A percentile compares a stretch with the other conserved stretches of the same genome.
Conservation (phyloP, 35 echinoderm and acorn worm species). For the Chiridota heheva region DNA sequence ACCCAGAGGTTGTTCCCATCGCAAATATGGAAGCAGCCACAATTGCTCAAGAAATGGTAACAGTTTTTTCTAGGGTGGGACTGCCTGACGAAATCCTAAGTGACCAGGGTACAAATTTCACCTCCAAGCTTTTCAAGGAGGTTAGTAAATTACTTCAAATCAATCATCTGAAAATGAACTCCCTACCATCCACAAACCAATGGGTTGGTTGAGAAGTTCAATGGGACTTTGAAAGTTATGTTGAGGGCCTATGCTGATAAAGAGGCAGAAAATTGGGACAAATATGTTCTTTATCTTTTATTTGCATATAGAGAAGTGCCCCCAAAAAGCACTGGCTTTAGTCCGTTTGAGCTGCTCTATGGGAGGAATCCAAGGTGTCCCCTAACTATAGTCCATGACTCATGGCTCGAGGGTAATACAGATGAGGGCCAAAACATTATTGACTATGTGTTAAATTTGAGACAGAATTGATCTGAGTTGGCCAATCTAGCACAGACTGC, state of each 20-base stretch:
- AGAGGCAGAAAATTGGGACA: slow-evolving; percentile 25
- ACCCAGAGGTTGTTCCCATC: background rate
- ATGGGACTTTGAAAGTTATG: slow-evolving; percentile 35
- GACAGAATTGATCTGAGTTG: background rate
- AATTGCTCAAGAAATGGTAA: slow-evolving; percentile 18
- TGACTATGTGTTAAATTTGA: slow-evolving; percentile 21
- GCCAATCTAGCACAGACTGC: background rate
- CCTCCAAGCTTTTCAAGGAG: background rate
- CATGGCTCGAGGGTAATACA: no score
- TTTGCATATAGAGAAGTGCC: slow-evolving; percentile 34
- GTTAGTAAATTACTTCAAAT: background rate
- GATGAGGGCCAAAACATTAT: background rate
- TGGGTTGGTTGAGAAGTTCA: slow-evolving; percentile 18
- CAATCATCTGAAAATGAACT: background rate
- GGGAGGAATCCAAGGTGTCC: slow-evolving; percentile 4
- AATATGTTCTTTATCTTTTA: slow-evolving; percentile 21
- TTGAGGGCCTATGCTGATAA: background rate
- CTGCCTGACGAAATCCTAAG: slow-evolving; percentile 3
- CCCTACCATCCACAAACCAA: slow-evolving; percentile 26
- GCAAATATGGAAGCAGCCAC: background rate
- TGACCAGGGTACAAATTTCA: slow-evolving; percentile 29
- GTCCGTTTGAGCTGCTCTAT: slow-evolving; percentile 26
- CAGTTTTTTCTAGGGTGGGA: slow-evolving; percentile 5
- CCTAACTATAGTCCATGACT: background rate
- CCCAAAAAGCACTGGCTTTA: slow-evolving; percentile 16